Base-by-base conservation (phyloP, 2,797 vertebrate genomes). In the Percopsis omiscomaycus region DNA sequence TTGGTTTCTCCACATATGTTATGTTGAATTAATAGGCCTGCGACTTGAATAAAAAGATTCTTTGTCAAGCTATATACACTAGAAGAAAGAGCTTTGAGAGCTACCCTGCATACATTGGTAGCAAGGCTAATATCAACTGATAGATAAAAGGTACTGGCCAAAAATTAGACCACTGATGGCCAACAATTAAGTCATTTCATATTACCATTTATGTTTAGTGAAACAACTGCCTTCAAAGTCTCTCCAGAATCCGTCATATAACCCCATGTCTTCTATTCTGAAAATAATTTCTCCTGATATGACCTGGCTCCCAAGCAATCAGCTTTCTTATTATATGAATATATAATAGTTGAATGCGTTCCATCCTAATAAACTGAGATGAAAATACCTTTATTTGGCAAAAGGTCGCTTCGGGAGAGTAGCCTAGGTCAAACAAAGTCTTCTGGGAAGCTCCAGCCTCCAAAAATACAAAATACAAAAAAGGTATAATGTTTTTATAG, bases 381-480 rank as follows among this genome's bases (percentile, higher is more conserved):
- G 74, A 83, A 75, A 86, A 11, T 59, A 58, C 5, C 6, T 44
- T 0, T 44, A 29, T 55, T 59, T 50, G 12, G 10, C 49, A 51
- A 22, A 51, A 69, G 74, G 77, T 83, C 22, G 30, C 63, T 63
- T 78, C 46, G 64, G 57, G 64, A 61, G 15, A 50, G 62, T 49
- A 37, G 69, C n/a, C 29, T 63, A 61, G 32, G 32, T 5, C 71
- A 70, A 59, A 57, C 74, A 72, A 68, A 4, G 75, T 65, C 62
- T 56, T 76, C 67, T 80, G 56, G 30, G 77, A 74, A 75, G 71
- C 63, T 83, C 79, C 78, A 69, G 68, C 65, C 64, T 89, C 86
- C 71, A 89, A 88, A 89, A 89, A 81, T 85, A 87, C 75, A 76
- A 82, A 84, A 81, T 37, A 78, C 62, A 71, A 81, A 75, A 78